Evolutionary conservation across 2,113 vertebrate species (phyloP).

Genomic region (Macrotis lagotis): DNA sequence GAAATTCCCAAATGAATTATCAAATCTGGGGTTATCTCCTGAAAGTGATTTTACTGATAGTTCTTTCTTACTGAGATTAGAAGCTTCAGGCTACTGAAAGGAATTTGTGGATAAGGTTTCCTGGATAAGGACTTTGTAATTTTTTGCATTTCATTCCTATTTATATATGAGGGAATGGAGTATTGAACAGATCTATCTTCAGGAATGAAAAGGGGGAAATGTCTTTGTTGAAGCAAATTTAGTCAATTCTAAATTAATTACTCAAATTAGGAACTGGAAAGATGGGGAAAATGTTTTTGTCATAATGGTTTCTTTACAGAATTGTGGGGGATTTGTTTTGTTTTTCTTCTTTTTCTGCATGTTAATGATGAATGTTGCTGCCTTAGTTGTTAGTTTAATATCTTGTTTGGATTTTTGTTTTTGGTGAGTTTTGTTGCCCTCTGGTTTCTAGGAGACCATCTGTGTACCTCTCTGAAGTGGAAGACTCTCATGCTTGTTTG

Average conservation of each 20-base stretch:
- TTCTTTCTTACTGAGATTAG: background rate
- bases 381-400: background rate
- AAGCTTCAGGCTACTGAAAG: background rate
- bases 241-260: background rate
- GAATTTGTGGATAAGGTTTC: background rate
- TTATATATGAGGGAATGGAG: background rate
- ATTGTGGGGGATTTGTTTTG: background rate
- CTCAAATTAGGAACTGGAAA: background rate
- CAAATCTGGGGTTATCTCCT: background rate
- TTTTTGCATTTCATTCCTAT: background rate
- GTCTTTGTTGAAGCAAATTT: background rate
- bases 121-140: background rate
- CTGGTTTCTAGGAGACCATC: slow-evolving; percentile 7
- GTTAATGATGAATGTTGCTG: background rate
- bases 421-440: slow-evolving; percentile 28
- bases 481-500: slow-evolving; percentile 22
- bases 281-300: background rate
- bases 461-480: slow-evolving; percentile 18
- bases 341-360: background rate
- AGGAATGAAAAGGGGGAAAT: background rate
- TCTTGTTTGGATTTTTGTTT: slow-evolving; percentile 31
- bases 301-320: background rate
- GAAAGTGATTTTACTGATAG: background rate
- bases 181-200: background rate
- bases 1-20: background rate